These are phyloP conservation scores for Schizopygopsis malacanthus DNA, from an alignment of 2,797 vertebrate genomes.

Conservation along the genomic window DNA sequence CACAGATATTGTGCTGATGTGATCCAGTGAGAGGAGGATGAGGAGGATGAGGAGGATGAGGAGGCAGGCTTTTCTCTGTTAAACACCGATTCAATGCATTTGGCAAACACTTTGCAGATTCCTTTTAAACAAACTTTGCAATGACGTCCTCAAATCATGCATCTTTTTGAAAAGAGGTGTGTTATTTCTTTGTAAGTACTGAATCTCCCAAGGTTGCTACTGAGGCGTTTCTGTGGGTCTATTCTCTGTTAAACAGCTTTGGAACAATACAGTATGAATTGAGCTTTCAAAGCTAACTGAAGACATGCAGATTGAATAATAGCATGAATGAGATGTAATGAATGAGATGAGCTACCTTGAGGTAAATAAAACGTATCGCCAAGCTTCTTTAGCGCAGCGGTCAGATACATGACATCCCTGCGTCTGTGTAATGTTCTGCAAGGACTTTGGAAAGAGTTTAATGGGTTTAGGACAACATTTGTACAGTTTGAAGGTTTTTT, in stretches of 20 bases:
- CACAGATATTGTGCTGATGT: not conserved
- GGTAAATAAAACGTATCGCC: not conserved
- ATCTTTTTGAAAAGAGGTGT: not conserved
- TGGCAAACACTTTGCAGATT: not conserved
- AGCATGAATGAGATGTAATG: not conserved
- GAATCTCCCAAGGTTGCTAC: not conserved
- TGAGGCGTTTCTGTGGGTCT: not conserved
- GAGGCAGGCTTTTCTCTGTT: not conserved
- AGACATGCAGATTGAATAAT: not conserved
- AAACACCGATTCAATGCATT: not conserved
- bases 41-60: not conserved
- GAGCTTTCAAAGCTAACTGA: not conserved
- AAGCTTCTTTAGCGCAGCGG: not conserved
- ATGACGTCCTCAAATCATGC: not conserved
- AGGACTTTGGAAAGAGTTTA: not conserved
- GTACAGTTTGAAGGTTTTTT: not conserved
- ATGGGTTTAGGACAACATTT: not conserved
- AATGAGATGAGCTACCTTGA: not conserved
- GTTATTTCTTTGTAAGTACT: not conserved
- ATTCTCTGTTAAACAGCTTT: not conserved
- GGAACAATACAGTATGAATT: not conserved
- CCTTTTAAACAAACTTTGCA: not conserved
- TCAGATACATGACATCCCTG: not conserved
- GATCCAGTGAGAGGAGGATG: not conserved
- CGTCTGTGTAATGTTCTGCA: not conserved